Conservation (phyloP, 2,113 vertebrate genomes). For the Pardalotus punctatus region DNA sequence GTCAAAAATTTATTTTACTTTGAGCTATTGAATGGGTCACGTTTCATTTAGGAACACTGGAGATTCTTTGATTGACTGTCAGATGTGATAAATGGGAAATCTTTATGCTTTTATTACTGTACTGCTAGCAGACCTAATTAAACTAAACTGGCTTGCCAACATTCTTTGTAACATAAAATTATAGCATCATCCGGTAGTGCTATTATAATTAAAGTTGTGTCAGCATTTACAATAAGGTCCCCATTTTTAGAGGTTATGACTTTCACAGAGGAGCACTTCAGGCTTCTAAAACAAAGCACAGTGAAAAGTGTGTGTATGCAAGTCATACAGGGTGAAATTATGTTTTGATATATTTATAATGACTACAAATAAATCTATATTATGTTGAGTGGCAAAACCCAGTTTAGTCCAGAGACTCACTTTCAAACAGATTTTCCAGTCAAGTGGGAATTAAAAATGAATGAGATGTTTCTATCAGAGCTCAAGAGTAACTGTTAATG, state of each 20-base stretch:
- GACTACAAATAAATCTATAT: not conserved
- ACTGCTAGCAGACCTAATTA: conserved; percentile 74
- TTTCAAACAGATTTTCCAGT: not conserved
- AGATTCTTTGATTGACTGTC: conserved; percentile 77
- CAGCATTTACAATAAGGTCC: conserved; percentile 59
- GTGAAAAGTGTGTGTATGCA: not conserved
- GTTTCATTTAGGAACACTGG: conserved; percentile 73
- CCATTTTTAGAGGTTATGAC: conserved; percentile 42
- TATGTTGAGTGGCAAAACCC: not conserved
- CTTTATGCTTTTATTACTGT: conserved; percentile 78
- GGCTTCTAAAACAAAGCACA: not conserved
- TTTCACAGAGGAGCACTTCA: conserved; percentile 33
- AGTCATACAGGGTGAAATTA: not conserved
- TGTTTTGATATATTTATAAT: not conserved
- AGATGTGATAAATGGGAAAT: conserved; percentile 80
- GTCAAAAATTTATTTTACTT: conserved; percentile 58
- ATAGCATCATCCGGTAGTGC: conserved; percentile 31
- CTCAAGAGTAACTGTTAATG: not conserved
- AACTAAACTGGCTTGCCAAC: conserved; percentile 64
- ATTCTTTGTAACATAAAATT: conserved; percentile 72
- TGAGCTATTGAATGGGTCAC: conserved; percentile 62
- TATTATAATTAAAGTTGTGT: conserved; percentile 66
- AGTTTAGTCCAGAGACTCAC: not conserved
- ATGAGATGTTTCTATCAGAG: not conserved
- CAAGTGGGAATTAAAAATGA: not conserved